Evolutionary conservation across 2,797 vertebrate genomes (phyloP), one percentile per base, ranked within the genome.

Genomic region (Chrosomus eos): DNA sequence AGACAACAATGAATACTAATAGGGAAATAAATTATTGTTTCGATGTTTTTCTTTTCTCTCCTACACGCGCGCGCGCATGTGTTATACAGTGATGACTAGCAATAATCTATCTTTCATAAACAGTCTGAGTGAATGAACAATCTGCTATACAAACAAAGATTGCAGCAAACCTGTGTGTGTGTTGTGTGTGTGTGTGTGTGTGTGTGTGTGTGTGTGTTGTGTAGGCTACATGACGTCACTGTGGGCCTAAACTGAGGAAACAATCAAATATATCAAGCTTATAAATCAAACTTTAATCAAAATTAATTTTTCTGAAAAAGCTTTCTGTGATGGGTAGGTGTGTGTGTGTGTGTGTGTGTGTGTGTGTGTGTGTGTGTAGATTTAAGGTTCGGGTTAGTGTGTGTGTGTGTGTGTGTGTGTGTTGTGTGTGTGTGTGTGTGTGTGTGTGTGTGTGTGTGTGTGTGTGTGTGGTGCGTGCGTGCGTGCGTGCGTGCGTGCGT

Each of bases 111-210:
- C 53, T 72, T 71, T 71, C 7, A 71, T 60, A 31, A 72, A 45
- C 67, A 82, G 36, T 45, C 67, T 9, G 67, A 81, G 51, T 8
- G 80, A 58, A 81, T 43, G 3, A 82, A 31, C 38, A 43, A 81
- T 60, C 67, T 71, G 51, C n/a, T 43, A 19, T 18, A 60, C 55
- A 45, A 82, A 73, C 68, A 62, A 10, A 45, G 26, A 72, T 51
- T 51, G 48, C 48, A 19, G 48, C 13, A 45, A 3, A 3, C 43
- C 1, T 67, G 64, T 66, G 26, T 31, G 28, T 68, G 71, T 55
- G 28, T 33, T 45, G 73, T 36, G 72, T 14, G 18, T 23, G 73
- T 14, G 19, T 77, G 55, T 60, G 13, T 4, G 43, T 13, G 11
- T 13, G 43, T 11, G 40, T 10, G 40, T 3, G 40, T 40, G 36